Evolutionary conservation across 2,888 invertebrate genomes (phyloP), one percentile per base, ranked within the genome.

Genomic region (Rhimphoctona megacephalus): DNA sequence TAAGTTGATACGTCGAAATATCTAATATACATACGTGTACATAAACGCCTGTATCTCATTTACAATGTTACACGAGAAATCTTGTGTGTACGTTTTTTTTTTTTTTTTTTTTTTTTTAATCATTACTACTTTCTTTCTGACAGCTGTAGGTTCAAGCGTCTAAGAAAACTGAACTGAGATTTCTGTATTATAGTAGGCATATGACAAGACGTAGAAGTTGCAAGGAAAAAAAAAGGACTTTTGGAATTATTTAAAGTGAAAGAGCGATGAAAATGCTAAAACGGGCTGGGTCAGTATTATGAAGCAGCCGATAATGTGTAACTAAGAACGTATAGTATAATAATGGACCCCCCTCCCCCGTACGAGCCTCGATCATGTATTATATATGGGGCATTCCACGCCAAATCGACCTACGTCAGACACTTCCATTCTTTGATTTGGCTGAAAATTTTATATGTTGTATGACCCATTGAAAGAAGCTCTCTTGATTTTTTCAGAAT

Each of bases 341-440:
- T 91, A 90, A 91, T 90, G 91, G 90, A 90, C 90, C 90, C 85
- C 76, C 61, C 61, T 64, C 46, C 76, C 64, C 89, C 91, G 90
- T 91, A 91, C 91, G 92, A 92, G 93, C 93, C 92, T 93, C 93
- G 92, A 92, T 93, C 91, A 92, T 94, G 94, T 94, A 93, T 93
- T 93, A 93, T 94, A 93, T 93, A 93, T n/a, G n/a, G n/a, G n/a
- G n/a, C n/a, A n/a, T n/a, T n/a, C n/a, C n/a, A n/a, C n/a, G n/a
- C n/a, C n/a, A n/a, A n/a, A n/a, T n/a, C n/a, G n/a, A n/a, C n/a
- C n/a, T n/a, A n/a, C n/a, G n/a, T n/a, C n/a, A n/a, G n/a, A n/a
- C n/a, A n/a, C n/a, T n/a, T n/a, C n/a, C n/a, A n/a, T n/a, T n/a
- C n/a, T n/a, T n/a, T n/a, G n/a, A n/a, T n/a, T n/a, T n/a, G n/a